Base-by-base conservation (phyloP, 2,113 vertebrate species). In the Apeltes quadracus region DNA sequence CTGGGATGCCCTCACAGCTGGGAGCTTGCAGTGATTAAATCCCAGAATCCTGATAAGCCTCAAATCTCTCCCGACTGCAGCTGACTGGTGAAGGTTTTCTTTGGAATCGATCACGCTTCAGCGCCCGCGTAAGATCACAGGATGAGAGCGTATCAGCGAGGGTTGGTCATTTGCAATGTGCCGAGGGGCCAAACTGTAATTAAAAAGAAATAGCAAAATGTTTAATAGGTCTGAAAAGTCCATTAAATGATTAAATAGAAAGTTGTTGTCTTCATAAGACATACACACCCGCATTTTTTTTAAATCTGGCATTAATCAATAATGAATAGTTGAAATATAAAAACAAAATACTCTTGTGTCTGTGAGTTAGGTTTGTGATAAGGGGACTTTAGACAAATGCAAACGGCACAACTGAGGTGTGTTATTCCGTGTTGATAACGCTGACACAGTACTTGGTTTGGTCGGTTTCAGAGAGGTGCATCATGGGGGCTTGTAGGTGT, bases 1-100 rank as follows among this genome's bases (percentile, higher is more conserved):
- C 69, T 22, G 77, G 79, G 76, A 81, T 83, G 75, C 16, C 82
- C 84, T 34, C 77, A 55, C 67, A 75, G 77, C 51, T 72, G 29
- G 50, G 69, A 66, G 25, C 56, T 36, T 69, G 65, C 41, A 58
- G 41, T n/a, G 16, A 82, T 72, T 63, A 75, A 20, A 68, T 25
- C 22, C 29, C 53, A 54, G 54, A 74, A 56, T 56, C 63, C 61
- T 32, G 6, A 11, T 53, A 48, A 75, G 54, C 71, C 71, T 61
- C 44, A 51, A 51, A 51, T 75, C 27, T 46, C 50, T 55, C 38
- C 61, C 14, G 46, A 65, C 61, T 16, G 34, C 18, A 1, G 10
- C 54, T 16, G 55, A 53, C 48, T 36, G 73, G 39, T 74, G 16
- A 54, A 65, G 54, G 34, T 56, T 69, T 69, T 56, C 6, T 14